phyloP scores from a whole-genome alignment of 2,797 vertebrate genomes.

The Amblyopsis hoosieri region DNA sequence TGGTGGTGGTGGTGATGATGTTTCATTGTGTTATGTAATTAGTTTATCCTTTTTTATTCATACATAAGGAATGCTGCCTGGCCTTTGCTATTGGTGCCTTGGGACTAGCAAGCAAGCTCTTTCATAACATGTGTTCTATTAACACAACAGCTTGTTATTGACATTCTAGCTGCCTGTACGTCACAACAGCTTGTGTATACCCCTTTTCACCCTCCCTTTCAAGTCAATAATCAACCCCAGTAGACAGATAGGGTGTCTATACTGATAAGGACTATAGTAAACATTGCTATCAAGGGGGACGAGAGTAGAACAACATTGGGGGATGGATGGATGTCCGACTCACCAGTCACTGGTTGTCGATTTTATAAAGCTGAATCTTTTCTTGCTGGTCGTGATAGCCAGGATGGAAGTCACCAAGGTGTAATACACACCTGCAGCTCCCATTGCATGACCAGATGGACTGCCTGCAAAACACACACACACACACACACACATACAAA shows the following conservation, averaged over 20 bases:
- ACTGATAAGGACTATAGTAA: constrained; percentile 49
- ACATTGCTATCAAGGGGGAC: constrained; percentile 2
- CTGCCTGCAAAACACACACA: constrained; percentile 65
- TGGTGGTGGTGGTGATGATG: not conserved
- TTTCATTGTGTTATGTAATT: not conserved
- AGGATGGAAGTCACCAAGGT: constrained; percentile 91
- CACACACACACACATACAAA: not conserved
- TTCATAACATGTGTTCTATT: not conserved
- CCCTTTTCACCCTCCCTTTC: constrained; percentile 4
- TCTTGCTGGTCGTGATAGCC: constrained; percentile 62
- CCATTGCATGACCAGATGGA: constrained; percentile 93
- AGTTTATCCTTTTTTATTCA: not conserved
- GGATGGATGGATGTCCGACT: constrained; percentile 20
- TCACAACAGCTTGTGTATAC: constrained; percentile 44
- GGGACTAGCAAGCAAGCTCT: constrained; percentile 9
- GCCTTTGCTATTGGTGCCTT: not conserved
- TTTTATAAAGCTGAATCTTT: constrained; percentile 53
- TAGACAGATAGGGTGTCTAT: constrained; percentile 44
- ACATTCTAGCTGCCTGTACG: constrained; percentile 18
- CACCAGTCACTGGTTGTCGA: constrained; percentile 58
- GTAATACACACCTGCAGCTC: constrained; percentile 91
- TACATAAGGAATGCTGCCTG: too few species aligned
- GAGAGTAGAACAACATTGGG: not conserved
- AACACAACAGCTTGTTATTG: constrained; percentile 17
- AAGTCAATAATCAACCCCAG: constrained; percentile 68